Evolutionary conservation across 2,113 vertebrate genomes (phyloP).

Genomic region (Trogon melanurus): DNA sequence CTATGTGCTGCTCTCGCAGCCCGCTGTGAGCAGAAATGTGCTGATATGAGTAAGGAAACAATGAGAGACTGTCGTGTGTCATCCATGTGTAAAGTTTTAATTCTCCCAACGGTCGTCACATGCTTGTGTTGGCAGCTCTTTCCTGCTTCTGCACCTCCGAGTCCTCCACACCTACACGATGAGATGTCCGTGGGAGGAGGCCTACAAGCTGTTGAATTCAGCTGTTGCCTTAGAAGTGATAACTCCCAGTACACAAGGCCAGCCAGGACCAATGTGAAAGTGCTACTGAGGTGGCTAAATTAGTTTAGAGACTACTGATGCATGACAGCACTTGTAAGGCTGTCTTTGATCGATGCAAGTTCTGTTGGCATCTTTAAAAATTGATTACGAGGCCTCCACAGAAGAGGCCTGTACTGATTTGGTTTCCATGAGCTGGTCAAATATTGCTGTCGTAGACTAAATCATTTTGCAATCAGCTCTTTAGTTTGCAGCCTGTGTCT

Average conservation of each 20-base stretch:
- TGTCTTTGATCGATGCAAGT: background rate
- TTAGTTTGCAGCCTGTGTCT: background rate
- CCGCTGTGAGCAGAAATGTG: background rate
- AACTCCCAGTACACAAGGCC: background rate
- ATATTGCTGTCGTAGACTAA: background rate
- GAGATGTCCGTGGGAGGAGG: background rate
- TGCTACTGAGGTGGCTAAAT: background rate
- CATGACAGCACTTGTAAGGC: background rate
- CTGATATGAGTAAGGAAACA: background rate
- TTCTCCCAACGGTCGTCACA: background rate
- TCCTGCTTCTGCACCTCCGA: background rate
- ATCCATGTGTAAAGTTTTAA: background rate
- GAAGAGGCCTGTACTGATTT: background rate
- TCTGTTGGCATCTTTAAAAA: background rate
- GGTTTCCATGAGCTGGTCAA: background rate
- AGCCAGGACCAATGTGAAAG: background rate
- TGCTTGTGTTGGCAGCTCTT: background rate
- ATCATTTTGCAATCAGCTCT: background rate
- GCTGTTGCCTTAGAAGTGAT: background rate
- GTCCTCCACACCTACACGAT: background rate
- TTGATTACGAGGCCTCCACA: background rate
- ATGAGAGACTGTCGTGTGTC: background rate
- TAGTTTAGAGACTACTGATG: background rate
- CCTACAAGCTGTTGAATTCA: conserved; percentile 1
- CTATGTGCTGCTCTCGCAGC: background rate